phyloP scores from a whole-genome alignment of 2,113 vertebrate genomes.

The Symphodus melops region DNA sequence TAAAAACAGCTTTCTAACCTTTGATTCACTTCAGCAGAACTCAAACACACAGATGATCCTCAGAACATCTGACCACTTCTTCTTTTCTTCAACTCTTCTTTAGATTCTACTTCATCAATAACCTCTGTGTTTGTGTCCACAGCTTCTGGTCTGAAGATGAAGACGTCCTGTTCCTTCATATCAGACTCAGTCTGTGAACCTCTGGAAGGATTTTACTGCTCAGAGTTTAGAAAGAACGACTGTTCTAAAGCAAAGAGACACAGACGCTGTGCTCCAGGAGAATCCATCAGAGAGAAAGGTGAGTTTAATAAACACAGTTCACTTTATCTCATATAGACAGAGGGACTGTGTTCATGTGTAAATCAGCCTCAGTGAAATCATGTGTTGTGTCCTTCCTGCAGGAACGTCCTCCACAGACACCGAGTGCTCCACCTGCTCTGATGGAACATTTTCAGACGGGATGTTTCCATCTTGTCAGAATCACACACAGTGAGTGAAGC shows the following conservation, averaged over 20 bases:
- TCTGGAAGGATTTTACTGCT: slow-evolving; percentile 43
- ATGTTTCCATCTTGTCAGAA: slow-evolving; percentile 32
- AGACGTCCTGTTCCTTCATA: background rate
- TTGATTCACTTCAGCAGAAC: too few relatives aligned
- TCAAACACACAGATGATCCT: too few relatives aligned
- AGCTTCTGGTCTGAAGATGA: slow-evolving; percentile 14
- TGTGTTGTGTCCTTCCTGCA: too few relatives aligned
- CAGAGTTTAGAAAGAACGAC: accelerated
- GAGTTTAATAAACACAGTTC: too few relatives aligned
- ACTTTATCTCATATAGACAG: too few relatives aligned
- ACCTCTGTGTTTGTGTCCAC: background rate
- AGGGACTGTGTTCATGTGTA: too few relatives aligned
- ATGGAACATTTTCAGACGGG: slow-evolving; percentile 48
- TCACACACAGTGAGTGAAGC: slow-evolving; percentile 45
- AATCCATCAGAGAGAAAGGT: slow-evolving; percentile 44
- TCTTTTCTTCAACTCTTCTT: too few relatives aligned
- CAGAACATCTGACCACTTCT: too few relatives aligned
- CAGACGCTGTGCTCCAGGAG: slow-evolving; percentile 28
- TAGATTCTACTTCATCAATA: background rate
- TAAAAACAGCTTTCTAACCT: too few relatives aligned
- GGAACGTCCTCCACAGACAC: slow-evolving; percentile 31
- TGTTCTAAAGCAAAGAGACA: slow-evolving; percentile 36
- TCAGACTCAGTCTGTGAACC: slow-evolving; percentile 42
- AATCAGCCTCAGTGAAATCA: too few relatives aligned
- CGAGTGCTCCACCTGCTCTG: slow-evolving; percentile 33